These are phyloP conservation scores for Dolichoris vasculosae DNA, from an alignment of 1,140 invertebrate species.

Conservation along the genomic window DNA sequence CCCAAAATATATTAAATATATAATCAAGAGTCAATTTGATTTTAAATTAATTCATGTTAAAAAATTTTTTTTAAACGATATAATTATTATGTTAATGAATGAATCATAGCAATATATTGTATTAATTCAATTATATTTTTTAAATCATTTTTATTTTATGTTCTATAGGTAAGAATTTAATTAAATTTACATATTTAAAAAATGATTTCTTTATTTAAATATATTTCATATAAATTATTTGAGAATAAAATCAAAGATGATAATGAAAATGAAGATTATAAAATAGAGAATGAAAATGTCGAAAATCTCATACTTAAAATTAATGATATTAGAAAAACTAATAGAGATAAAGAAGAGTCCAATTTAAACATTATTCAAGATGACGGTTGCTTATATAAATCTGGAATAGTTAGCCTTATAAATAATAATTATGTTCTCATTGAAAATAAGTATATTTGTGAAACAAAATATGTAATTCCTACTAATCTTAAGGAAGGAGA, in stretches of 20 bases:
- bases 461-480: conserved; percentile 50
- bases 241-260: neutral
- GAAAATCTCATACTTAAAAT: conserved; percentile 27
- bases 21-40: too few relatives aligned
- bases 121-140: too few relatives aligned
- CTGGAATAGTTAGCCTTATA: conserved; percentile 61
- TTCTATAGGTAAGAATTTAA: too few relatives aligned
- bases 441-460: conserved; percentile 63
- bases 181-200: neutral
- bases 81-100: too few relatives aligned
- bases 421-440: conserved; percentile 59
- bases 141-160: too few relatives aligned
- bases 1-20: too few relatives aligned
- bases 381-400: conserved; percentile 61
- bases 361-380: conserved; percentile 17
- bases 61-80: too few relatives aligned
- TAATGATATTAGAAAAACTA: conserved; percentile 7
- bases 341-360: neutral
- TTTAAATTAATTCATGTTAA: too few relatives aligned
- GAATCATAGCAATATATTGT: too few relatives aligned
- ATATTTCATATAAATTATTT: conserved; percentile 25
- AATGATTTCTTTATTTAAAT: conserved; percentile 28
- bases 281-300: conserved; percentile 7
- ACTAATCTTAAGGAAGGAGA: conserved; percentile 59
- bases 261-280: neutral